Evolutionary conservation across 2,797 vertebrate species (phyloP).

Genomic region (Nyctibius grandis): DNA sequence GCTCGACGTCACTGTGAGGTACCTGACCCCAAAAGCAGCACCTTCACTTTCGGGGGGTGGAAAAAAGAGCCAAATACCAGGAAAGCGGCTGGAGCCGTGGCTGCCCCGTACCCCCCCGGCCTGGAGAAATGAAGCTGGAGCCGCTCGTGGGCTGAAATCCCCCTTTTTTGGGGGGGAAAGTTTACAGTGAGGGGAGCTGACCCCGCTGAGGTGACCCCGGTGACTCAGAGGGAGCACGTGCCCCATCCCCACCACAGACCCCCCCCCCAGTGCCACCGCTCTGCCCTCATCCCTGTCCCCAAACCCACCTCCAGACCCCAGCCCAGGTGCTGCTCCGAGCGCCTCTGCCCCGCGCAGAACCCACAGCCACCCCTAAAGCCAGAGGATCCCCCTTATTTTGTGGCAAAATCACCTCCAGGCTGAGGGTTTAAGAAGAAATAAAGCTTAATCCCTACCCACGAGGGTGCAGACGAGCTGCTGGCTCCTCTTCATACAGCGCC

Average conservation of each 20-base stretch:
- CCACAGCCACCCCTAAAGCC: neutral
- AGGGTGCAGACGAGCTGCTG: neutral
- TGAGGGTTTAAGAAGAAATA: no score
- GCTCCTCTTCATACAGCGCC: fast-evolving
- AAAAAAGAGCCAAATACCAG: neutral
- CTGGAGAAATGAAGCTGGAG: neutral
- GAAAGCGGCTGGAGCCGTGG: fast-evolving
- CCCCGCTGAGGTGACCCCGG: no score
- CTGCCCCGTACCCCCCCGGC: fast-evolving
- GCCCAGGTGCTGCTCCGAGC: neutral
- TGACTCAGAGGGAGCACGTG: fast-evolving
- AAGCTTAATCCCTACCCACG: neutral
- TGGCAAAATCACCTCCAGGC: neutral
- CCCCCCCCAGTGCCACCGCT: neutral
- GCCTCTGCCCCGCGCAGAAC: no score
- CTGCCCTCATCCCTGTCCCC: neutral
- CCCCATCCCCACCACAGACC: neutral
- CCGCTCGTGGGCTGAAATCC: neutral
- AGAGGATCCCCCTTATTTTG: fast-evolving
- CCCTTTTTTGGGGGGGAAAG: fast-evolving
- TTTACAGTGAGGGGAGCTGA: neutral
- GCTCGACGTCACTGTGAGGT: fast-evolving
- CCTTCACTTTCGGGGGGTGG: fast-evolving
- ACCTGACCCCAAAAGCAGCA: neutral
- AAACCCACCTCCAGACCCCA: neutral